A percentile compares a stretch with the other conserved stretches of the same genome.
Evolutionary conservation across 2,797 vertebrate genomes (phyloP).

Genomic region (Bradypodion pumilum): DNA sequence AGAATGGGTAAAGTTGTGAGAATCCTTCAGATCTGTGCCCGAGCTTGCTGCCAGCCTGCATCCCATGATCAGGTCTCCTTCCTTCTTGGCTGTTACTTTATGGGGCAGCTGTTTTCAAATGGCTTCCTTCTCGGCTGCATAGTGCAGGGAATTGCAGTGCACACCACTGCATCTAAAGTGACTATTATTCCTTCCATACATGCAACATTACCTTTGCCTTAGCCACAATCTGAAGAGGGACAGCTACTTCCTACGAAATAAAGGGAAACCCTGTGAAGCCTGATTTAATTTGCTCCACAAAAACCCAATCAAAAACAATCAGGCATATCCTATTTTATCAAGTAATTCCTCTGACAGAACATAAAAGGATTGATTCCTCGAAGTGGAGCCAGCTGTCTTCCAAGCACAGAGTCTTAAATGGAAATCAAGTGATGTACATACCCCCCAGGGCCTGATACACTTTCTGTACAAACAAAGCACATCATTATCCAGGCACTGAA

Average conservation of each 20-base stretch:
- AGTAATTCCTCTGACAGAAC: conserved; percentile 18
- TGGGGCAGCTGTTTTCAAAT: not conserved
- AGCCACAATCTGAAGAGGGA: not conserved
- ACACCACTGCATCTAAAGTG: not conserved
- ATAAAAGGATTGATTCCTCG: conserved; percentile 27
- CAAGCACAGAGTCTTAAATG: conserved; percentile 22
- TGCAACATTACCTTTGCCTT: not conserved
- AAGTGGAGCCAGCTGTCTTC: conserved; percentile 22
- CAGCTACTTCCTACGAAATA: not conserved
- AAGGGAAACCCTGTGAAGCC: not conserved
- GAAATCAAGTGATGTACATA: conserved; percentile 21
- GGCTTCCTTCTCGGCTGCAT: not conserved
- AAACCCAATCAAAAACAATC: conserved; percentile 19
- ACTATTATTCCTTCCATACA: not conserved
- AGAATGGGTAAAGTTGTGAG: too few relatives aligned
- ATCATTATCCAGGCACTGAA: conserved; percentile 1
- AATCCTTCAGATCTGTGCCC: too few relatives aligned
- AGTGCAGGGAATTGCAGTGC: too few relatives aligned
- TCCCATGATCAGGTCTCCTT: not conserved
- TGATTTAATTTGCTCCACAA: not conserved
- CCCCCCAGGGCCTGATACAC: conserved; percentile 14
- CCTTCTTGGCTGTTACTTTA: not conserved
- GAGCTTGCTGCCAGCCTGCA: not conserved
- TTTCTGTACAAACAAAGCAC: conserved; percentile 8
- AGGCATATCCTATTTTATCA: not conserved